Evolutionary conservation across 2,888 invertebrate species (phyloP), one percentile per base, ranked within the genome.

Genomic region (Mythimna pallens): DNA sequence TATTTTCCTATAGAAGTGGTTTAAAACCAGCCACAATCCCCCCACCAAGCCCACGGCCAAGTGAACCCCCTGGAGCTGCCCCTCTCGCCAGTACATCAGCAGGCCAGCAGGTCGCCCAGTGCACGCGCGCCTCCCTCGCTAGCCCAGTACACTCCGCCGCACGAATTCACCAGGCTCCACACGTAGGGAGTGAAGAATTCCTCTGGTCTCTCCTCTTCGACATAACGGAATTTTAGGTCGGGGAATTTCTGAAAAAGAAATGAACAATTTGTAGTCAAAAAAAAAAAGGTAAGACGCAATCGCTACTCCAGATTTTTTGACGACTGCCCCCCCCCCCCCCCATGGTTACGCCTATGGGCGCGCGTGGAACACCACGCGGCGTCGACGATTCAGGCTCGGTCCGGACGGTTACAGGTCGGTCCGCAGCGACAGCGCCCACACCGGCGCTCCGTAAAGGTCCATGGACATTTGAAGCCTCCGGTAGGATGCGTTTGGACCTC

Each of bases 101-200:
- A 94, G 25, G 91, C 91, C 0, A 94, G 88, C 20, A 95, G 75
- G 70, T 94, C 93, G 0, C 90, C 90, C 0, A 93, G 81, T 0
- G 94, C 94, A 12, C 93, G 71, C 2, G 94, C 91, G 0, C 95
- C 93, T n/a, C 95, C 92, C 87, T 96, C 96, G 81, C 95, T 94
- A 20, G 96, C 94, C 96, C 96, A 96, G 87, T 95, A 93, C 3
- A 96, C 91, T 0, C 93, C 92, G 0, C 97, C 97, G 81, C 97
- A 97, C 55, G 95, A 96, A 86, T 96, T 97, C 62, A 99, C 98
- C 69, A 99, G 96, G 5, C 98, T 98, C 99, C 99, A 99, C 36
- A 99, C 99, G 93, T 99, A 99, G 0, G 99, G 99, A 85, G 99
- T 99, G 96, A 99, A 99, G 97, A 99, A 99, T 90, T 99, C 99